Base-by-base conservation (phyloP, 2,113 vertebrate genomes). In the Hippoglossus stenolepis region DNA sequence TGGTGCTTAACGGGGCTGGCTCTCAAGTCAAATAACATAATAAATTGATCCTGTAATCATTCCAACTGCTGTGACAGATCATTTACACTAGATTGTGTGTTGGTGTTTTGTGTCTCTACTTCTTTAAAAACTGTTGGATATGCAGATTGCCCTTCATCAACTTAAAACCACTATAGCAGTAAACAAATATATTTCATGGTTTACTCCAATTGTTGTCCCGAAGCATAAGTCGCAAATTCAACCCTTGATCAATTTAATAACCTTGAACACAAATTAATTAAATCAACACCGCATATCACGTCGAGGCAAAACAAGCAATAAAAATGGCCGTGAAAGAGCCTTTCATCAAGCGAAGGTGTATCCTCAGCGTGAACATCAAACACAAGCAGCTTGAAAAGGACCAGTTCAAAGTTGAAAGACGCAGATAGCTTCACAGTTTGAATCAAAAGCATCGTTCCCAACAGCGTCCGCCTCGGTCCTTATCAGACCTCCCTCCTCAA, bases 341-440 rank as follows among this genome's bases (percentile, higher is more conserved):
- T 72, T 60, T 72, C 82, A 82, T 72, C 31, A 83, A 59, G 35
- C n/a, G 56, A 21, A 54, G 51, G 51, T 77, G 74, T 59, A 60
- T 72, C 67, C 11, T 73, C 71, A 75, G 59, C 31, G 72, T 23
- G 66, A 72, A 84, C 57, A 80, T 82, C 74, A 74, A 78, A 75
- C 17, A 2, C 31, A 38, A 21, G 1, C 14, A 13, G 15, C 64
- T 57, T 83, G 47, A 75, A 82, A 77, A 54, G 12, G 62, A 60
- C 80, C 70, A 77, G 73, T 78, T 80, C 62, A 78, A 56, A 71
- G 45, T 68, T 76, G 43, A 77, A 82, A 82, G 35, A 24, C 43
- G 5, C 35, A 67, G 68, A 76, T 68, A 65, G 77, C 65, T 70
- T 76, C 40, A 73, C 63, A 53, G 45, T 7, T 31, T 31, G 31